A percentile compares a stretch with the other conserved stretches of the same genome.
Conservation (phyloP, 2,113 vertebrate species). For the Pardalotus punctatus region DNA sequence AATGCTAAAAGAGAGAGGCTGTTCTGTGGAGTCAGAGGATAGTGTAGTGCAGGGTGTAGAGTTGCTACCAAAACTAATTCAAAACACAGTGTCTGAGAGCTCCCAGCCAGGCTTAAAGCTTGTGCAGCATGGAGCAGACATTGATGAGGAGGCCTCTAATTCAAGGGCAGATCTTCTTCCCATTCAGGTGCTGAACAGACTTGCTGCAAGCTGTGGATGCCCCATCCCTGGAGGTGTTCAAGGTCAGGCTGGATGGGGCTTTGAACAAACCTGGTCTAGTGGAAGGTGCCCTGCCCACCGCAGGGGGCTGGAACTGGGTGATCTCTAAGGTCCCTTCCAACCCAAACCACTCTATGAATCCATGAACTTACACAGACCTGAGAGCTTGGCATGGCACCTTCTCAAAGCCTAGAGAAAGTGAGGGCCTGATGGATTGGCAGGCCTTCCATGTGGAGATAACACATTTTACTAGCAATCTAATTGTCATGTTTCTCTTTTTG, state of each 20-base stretch:
- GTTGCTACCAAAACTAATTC: not conserved
- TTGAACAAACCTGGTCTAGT: not conserved
- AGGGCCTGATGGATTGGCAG: not conserved
- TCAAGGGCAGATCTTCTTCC: not conserved
- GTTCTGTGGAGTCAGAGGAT: not conserved
- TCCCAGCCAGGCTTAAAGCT: not conserved
- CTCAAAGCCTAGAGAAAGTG: not conserved
- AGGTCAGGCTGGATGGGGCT: not conserved
- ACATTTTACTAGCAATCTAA: not conserved
- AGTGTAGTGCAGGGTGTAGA: not conserved
- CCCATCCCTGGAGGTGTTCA: not conserved
- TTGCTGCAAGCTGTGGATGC: not conserved
- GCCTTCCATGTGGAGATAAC: not conserved
- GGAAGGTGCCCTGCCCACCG: not conserved
- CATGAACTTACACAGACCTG: not conserved
- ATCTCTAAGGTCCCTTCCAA: not conserved
- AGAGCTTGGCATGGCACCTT: not conserved
- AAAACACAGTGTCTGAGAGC: not conserved
- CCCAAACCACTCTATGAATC: not conserved
- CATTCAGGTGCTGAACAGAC: fast-evolving
- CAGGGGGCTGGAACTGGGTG: not conserved
- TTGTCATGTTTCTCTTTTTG: not conserved
- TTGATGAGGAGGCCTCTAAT: not conserved
- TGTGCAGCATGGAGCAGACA: not conserved
- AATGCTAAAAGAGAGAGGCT: not conserved